Percentiles rank a stretch among this genome's conserved stretches.
These are phyloP conservation scores for Nibea coibor DNA, from an alignment of 2,113 vertebrate genomes.

Conservation along the genomic window DNA sequence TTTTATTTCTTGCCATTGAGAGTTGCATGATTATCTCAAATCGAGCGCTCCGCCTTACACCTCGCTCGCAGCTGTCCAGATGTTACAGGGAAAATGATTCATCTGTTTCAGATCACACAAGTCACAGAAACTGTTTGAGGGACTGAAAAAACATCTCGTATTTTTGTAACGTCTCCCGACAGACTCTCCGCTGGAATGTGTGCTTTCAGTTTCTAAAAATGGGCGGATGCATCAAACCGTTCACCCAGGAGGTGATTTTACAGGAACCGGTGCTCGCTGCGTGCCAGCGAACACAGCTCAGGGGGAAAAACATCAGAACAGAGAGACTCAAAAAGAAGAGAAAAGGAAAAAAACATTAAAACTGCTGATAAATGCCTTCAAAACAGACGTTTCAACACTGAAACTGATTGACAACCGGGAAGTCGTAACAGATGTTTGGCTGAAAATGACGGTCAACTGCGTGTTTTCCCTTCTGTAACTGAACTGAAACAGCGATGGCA, in stretches of 20 bases:
- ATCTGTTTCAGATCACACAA: background rate
- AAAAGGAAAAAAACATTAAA: conserved; percentile 6
- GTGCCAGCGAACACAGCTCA: conserved; percentile 17
- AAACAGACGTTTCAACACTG: conserved; percentile 15
- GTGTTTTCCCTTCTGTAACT: background rate
- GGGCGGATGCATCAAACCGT: conserved; percentile 15
- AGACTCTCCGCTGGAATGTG: conserved; percentile 13
- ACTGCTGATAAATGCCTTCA: conserved; percentile 34
- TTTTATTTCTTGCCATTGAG: conserved; percentile 10
- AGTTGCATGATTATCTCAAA: conserved; percentile 9
- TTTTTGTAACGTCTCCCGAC: conserved; percentile 6
- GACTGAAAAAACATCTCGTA: background rate
- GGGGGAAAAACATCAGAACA: conserved; percentile 16
- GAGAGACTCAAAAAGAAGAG: background rate
- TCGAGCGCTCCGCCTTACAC: background rate
- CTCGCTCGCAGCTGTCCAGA: background rate
- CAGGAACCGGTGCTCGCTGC: conserved; percentile 11
- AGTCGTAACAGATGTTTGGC: conserved; percentile 33
- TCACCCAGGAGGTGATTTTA: conserved; percentile 11
- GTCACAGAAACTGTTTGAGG: background rate
- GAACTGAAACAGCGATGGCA: background rate
- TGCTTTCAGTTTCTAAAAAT: conserved; percentile 22
- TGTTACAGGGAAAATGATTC: conserved; percentile 4
- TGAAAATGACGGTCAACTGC: conserved; percentile 1
- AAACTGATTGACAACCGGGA: conserved; percentile 8